A percentile compares a stretch with the other conserved stretches of the same genome.
Evolutionary conservation across 2,797 vertebrate species (phyloP).

Genomic region (Fistularia tabacaria): DNA sequence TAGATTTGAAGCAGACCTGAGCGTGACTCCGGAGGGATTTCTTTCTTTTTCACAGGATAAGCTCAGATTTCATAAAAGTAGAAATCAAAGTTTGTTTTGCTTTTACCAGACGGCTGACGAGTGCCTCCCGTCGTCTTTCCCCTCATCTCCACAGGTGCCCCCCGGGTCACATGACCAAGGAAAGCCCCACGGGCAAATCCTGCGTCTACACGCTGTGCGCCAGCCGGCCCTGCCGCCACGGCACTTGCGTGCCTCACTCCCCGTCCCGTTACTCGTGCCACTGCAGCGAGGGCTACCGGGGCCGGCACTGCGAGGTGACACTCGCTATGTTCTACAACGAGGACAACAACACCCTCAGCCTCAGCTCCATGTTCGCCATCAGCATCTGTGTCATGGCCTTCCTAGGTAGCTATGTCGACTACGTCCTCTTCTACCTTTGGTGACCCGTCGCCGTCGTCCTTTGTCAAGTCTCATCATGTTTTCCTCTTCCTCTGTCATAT

Average conservation of each 20-base stretch:
- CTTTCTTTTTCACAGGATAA: constrained; percentile 37
- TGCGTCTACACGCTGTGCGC: constrained; percentile 84
- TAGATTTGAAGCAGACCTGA: constrained; percentile 48
- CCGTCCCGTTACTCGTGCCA: constrained; percentile 81
- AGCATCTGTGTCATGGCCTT: constrained; percentile 88
- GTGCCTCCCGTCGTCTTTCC: not conserved
- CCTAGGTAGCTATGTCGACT: constrained; percentile 85
- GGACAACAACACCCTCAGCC: constrained; percentile 78
- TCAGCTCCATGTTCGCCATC: constrained; percentile 89
- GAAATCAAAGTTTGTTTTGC: constrained; percentile 28
- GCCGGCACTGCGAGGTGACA: constrained; percentile 80
- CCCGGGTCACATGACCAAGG: constrained; percentile 77
- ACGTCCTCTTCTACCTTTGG: constrained; percentile 77
- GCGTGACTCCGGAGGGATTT: constrained; percentile 46
- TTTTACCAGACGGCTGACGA: constrained; percentile 9
- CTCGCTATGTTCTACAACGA: constrained; percentile 80
- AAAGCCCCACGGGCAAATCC: constrained; percentile 74
- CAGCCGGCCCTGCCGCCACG: constrained; percentile 80
- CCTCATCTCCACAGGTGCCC: constrained; percentile 76
- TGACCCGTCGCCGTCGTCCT: constrained; percentile 40
- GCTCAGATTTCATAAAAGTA: constrained; percentile 21
- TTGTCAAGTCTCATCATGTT: not conserved
- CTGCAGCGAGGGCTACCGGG: constrained; percentile 82
- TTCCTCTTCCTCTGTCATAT: constrained; percentile 11
- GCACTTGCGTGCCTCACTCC: constrained; percentile 83